Evolutionary conservation across 1,140 invertebrate species (phyloP), one percentile per base, ranked within the genome.

Genomic region (Calephelis virginiensis): DNA sequence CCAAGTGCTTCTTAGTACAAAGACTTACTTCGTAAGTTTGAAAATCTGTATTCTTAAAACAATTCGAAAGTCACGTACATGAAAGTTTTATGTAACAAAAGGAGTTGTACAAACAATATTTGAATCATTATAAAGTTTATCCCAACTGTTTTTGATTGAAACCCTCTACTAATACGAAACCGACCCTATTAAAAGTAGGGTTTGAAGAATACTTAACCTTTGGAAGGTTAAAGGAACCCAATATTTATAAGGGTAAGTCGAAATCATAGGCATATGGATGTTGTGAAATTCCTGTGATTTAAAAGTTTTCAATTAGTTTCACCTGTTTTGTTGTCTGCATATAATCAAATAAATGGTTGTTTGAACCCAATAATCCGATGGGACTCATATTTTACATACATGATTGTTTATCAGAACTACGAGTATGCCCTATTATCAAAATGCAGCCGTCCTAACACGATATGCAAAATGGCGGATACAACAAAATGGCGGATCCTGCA

Each of bases 111-210:
- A 59, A 59, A 59, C 53, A 59, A 59, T 38, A 59, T 59, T 59
- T 59, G 28, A 59, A 59, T 59, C 53, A 59, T 59, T 59, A 59
- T 59, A 59, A 59, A 59, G 53, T 59, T 59, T 59, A 56, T 59
- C 5, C 17, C 53, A n/a, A 59, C 53, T 59, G 53, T 59, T 59
- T 59, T 59, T 11, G 53, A 37, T 59, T n/a, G 53, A 38, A 59
- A 59, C 53, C 53, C 53, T 38, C 53, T 37, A 12, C 7, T 7
- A 38, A 11, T 38, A 59, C 5, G 28, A 6, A 17, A 28, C 7
- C 28, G 28, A 59, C 11, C 11, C 53, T 59, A 59, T 37, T 56
- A 56, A 56, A 56, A 56, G 49, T 56, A 11, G 17, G 6, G 9
- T 43, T 56, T 11, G 10, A 13, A 56, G 8, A 56, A 37, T 28